Evolutionary conservation across 2,888 invertebrate species (phyloP).

Genomic region (Eubasilissa splendida): DNA sequence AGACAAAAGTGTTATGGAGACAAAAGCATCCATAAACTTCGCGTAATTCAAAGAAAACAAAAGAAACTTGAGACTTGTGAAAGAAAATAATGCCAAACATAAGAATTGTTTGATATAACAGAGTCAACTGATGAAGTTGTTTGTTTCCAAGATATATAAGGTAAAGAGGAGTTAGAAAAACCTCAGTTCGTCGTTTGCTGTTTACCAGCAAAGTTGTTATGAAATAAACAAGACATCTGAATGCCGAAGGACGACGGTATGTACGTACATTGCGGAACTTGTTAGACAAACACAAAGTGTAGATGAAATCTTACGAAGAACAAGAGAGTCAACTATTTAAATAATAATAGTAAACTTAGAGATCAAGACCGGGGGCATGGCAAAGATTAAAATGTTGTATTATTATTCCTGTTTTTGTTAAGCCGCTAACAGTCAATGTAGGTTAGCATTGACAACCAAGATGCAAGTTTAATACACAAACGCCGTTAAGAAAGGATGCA

Average conservation of each 20-base stretch:
- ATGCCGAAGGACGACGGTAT: background rate
- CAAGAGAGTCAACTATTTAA: background rate
- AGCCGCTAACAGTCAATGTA: constrained; percentile 44
- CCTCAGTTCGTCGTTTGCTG: background rate
- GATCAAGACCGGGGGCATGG: constrained; percentile 10
- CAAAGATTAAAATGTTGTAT: constrained; percentile 8
- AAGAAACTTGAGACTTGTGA: constrained; percentile 32
- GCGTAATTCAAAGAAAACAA: constrained; percentile 18
- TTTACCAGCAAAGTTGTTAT: background rate
- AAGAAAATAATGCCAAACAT: constrained; percentile 9
- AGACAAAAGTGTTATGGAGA: background rate
- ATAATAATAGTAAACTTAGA: constrained; percentile 24
- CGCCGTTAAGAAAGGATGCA: constrained; percentile 18
- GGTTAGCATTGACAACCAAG: constrained; percentile 47
- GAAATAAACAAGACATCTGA: constrained; percentile 9
- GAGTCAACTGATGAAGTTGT: background rate
- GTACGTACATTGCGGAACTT: constrained; percentile 7
- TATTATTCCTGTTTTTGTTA: constrained; percentile 17
- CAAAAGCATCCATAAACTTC: constrained; percentile 5
- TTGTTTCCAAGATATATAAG: background rate
- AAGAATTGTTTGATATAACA: constrained; percentile 7
- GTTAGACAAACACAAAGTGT: constrained; percentile 1
- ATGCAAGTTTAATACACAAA: constrained; percentile 25
- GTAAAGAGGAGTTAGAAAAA: background rate
- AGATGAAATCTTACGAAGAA: background rate